Evolutionary conservation across 2,113 vertebrate species (phyloP).

Genomic region (Anarrhichthys ocellatus): DNA sequence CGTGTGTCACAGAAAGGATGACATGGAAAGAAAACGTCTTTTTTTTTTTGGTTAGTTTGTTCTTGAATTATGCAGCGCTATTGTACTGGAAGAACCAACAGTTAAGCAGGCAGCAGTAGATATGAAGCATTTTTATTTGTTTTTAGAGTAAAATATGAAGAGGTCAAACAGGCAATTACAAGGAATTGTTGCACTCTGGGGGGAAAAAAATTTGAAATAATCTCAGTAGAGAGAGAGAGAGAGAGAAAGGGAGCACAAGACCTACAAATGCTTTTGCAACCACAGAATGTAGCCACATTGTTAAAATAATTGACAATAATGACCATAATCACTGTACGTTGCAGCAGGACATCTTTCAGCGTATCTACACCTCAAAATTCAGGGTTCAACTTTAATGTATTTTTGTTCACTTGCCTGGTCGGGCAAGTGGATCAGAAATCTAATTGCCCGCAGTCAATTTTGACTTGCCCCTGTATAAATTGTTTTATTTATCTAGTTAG

Average conservation of each 20-base stretch:
- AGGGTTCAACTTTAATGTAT: not conserved
- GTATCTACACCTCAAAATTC: slow-evolving; percentile 10
- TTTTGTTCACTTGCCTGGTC: not conserved
- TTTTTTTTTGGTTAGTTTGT: not conserved
- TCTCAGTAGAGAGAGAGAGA: slow-evolving; percentile 10
- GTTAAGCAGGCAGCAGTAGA: not conserved
- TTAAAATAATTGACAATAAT: slow-evolving; percentile 70
- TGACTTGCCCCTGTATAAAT: not conserved
- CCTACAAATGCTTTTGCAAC: slow-evolving; percentile 41
- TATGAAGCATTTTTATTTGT: slow-evolving; percentile 1
- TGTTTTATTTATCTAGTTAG: not conserved
- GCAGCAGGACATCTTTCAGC: slow-evolving; percentile 37
- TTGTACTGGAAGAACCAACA: slow-evolving; percentile 33
- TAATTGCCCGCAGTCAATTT: not conserved
- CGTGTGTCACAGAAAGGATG: slow-evolving; percentile 41
- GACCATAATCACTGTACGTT: slow-evolving; percentile 40
- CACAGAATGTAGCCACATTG: slow-evolving; percentile 28
- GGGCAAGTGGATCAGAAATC: not conserved
- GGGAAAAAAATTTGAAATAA: slow-evolving; percentile 1
- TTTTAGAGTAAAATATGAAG: slow-evolving; percentile 21
- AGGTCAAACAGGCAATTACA: slow-evolving; percentile 28
- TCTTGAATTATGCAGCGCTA: not conserved
- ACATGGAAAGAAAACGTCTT: not conserved
- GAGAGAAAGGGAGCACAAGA: slow-evolving; percentile 39
- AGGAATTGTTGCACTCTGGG: slow-evolving; percentile 10